Evolutionary conservation across 1,140 invertebrate species (phyloP), one percentile per base, ranked within the genome.

Genomic region (Drosophila ogumai): DNA sequence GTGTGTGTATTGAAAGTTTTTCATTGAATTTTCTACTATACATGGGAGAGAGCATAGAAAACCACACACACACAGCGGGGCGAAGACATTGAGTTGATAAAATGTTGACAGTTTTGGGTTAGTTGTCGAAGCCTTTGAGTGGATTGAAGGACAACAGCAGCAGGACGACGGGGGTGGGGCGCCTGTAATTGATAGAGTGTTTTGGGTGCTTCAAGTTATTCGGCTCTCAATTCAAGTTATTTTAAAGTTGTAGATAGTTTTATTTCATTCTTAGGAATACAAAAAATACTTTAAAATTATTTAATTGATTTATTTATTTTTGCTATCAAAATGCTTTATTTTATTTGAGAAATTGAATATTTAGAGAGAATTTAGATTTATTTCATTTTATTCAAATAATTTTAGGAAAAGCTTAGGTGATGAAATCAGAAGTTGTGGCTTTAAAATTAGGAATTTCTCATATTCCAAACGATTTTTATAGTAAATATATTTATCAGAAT

Each of bases 21-120:
- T 90, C 85, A 88, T 88, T 88, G 81, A 88, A 88, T 88, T 88
- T 90, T 75, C 75, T 77, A 54, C 32, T 54, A 9, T 36, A 5
- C 2, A 63, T 59, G 36, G 50, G 34, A 54, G 54, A 81, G 77
- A 67, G 80, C 65, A 79, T 72, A 36, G 64, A 68, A 75, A 87
- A 44, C 65, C 72, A 66, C 71, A 79, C 46, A 64, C 49, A 44
- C 19, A 34, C 28, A 84, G 72, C 46, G 22, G 15, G n/a, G 36
- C 34, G 40, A 47, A 75, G 60, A 55, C 61, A 57, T 32, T 38
- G 46, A 57, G 75, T 73, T 90, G 84, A 88, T 88, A 90, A 88
- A 88, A 88, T 78, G 85, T 90, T 90, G 80, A 84, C 84, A 90
- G 84, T 81, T 90, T 81, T 84, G 72, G 84, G 84, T 79, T 74